phyloP scores from a whole-genome alignment of 1,140 invertebrate genomes.

The Pseudobourletiella spinata region DNA sequence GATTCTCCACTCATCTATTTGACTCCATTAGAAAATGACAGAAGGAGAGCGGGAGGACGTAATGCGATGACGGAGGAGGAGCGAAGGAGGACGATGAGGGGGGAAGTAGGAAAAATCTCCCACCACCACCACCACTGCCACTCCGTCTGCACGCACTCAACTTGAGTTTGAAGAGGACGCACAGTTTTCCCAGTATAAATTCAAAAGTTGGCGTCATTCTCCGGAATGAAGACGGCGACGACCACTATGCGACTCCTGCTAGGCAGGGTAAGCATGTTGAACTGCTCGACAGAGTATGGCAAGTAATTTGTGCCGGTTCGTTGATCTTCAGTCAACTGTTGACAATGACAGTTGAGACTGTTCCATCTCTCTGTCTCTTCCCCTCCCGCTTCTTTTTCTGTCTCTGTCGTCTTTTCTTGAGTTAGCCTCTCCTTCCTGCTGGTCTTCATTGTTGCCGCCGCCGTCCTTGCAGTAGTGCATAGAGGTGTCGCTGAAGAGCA shows the following conservation, averaged over 20 bases:
- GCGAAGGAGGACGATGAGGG: neutral
- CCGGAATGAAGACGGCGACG: too few species aligned
- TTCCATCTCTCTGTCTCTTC: too few species aligned
- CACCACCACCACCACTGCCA: too few species aligned
- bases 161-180: too few species aligned
- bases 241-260: too few species aligned
- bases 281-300: neutral
- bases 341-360: conserved; percentile 4
- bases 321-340: conserved; percentile 7
- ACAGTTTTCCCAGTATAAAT: neutral
- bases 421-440: too few species aligned
- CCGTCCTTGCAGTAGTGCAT: too few species aligned
- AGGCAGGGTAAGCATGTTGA: conserved; percentile 5
- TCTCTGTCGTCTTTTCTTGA: too few species aligned
- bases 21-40: conserved; percentile 13
- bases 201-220: neutral
- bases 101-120: neutral
- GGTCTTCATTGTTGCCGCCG: too few species aligned
- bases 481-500: too few species aligned
- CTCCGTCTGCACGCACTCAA: too few species aligned
- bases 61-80: neutral
- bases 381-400: too few species aligned
- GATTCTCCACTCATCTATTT: conserved; percentile 3
- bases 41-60: conserved; percentile 1
- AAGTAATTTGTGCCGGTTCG: conserved; percentile 5